Base-by-base conservation (phyloP, 2,888 invertebrate species). In the Nudaria mundana region DNA sequence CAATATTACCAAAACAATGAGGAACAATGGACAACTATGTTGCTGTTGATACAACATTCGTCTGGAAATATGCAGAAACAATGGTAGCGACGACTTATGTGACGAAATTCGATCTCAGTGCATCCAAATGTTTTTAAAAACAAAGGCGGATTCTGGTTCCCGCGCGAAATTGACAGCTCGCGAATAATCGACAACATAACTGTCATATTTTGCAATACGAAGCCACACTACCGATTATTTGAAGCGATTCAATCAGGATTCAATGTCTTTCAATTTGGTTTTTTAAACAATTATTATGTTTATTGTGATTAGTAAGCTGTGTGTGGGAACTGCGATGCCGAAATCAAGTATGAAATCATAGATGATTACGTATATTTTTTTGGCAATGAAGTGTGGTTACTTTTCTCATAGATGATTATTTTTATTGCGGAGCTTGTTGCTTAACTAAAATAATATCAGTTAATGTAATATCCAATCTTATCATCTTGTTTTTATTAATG, bases 61-160 rank as follows among this genome's bases (percentile, higher is more conserved):
- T 54, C 56, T 54, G 63, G 56, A 66, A 65, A 63, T 62, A 46
- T 49, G 50, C 52, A 53, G 51, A 62, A 66, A 77, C 79, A 76
- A 77, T 76, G 63, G 63, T 50, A 53, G 63, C 54, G 71, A 70
- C 66, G 64, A 54, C 34, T 38, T 37, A 52, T 49, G 65, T 77
- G 75, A 67, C 68, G 80, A 72, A 80, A 82, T 66, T 56, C 58
- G 71, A 80, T 67, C 65, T 68, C 61, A 57, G 52, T 62, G 66
- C 61, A 62, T 68, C 66, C 57, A 57, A 69, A 70, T 56, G 54
- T 66, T 51, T 52, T 51, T 40, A n/a, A n/a, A 45, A 66, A 73
- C 73, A 74, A 74, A 75, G 54, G 62, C 53, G 52, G 56, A 56
- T 42, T 57, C 44, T 37, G 42, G 58, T 68, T 70, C 63, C 62